Evolutionary conservation across 2,888 invertebrate genomes (phyloP).

Genomic region (Cheilosia urbana): DNA sequence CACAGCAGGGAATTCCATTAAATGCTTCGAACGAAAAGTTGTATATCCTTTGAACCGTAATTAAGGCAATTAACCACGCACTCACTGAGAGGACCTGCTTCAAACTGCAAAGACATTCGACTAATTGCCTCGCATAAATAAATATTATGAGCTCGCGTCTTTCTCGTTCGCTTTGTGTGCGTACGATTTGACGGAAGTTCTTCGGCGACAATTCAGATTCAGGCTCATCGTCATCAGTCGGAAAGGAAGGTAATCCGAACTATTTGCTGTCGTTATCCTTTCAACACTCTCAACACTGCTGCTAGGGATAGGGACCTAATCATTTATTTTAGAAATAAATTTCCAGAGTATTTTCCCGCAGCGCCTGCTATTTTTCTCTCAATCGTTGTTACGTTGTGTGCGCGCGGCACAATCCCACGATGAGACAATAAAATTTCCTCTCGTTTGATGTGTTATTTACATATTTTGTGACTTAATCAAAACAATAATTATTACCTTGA

Average conservation of each 20-base stretch:
- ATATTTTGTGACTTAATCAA: conserved; percentile 59
- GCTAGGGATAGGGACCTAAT: not conserved
- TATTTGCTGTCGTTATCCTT: conserved; percentile 34
- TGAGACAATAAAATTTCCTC: conserved; percentile 46
- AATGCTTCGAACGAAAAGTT: conserved; percentile 70
- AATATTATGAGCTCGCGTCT: conserved; percentile 48
- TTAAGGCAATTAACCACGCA: conserved; percentile 70
- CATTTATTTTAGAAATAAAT: conserved; percentile 41
- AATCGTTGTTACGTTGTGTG: not conserved
- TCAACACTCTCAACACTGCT: no score
- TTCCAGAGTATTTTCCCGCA: conserved; percentile 9
- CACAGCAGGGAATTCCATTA: conserved; percentile 61
- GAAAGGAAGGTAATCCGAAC: not conserved
- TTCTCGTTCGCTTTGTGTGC: not conserved
- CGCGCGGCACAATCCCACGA: conserved; percentile 2
- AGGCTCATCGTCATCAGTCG: not conserved
- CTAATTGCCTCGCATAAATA: conserved; percentile 68
- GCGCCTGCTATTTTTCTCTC: not conserved
- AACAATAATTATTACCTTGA: conserved; percentile 53
- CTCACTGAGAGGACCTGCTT: conserved; percentile 32
- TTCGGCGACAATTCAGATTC: not conserved
- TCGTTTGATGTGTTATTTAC: conserved; percentile 58
- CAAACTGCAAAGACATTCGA: conserved; percentile 57
- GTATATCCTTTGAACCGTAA: conserved; percentile 67
- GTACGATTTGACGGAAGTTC: conserved; percentile 1